Percentiles rank a stretch among this genome's conserved stretches.
Evolutionary conservation across 2,797 vertebrate species (phyloP).

Genomic region (Aselliscus stoliczkanus): DNA sequence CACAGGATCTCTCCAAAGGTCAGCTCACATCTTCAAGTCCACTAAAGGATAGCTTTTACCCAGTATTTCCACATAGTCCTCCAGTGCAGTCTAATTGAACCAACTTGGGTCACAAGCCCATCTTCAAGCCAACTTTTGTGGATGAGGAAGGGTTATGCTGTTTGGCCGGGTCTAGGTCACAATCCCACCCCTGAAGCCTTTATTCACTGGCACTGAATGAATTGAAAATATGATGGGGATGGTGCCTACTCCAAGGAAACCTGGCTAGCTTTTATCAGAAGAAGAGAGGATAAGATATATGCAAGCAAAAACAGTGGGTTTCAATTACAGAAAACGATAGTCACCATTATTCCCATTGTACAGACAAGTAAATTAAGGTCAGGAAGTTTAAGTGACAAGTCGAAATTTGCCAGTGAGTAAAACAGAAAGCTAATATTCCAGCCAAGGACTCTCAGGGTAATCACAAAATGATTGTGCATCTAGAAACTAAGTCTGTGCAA

Average conservation of each 20-base stretch:
- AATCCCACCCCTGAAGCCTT: background rate
- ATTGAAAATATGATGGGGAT: background rate
- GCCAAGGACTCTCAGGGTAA: background rate
- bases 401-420: background rate
- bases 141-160: background rate
- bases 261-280: background rate
- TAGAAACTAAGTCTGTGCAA: background rate
- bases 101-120: background rate
- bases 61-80: background rate
- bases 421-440: background rate
- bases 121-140: background rate
- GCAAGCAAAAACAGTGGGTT: background rate
- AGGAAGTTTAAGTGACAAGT: background rate
- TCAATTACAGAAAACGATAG: background rate
- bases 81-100: background rate
- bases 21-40: background rate
- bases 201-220: background rate
- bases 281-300: background rate
- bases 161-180: background rate
- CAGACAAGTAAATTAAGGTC: background rate
- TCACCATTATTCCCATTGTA: background rate
- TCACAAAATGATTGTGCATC: background rate
- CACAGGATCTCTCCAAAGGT: background rate
- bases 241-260: background rate
- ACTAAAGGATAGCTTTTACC: background rate